Base-by-base conservation (phyloP, 2,888 invertebrate species). In the Dioctria rufipes region DNA sequence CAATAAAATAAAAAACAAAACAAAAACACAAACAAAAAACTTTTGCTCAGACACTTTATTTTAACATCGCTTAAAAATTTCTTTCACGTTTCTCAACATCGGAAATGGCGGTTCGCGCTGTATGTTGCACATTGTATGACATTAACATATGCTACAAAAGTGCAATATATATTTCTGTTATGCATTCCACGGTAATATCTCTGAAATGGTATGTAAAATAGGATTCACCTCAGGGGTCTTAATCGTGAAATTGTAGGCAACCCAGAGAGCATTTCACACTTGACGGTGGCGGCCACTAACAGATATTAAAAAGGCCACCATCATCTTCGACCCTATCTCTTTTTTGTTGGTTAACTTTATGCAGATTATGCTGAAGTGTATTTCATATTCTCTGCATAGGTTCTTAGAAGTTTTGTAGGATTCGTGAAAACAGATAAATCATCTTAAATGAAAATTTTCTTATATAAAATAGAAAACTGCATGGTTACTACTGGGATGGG, bases 191-290 rank as follows among this genome's bases (percentile, higher is more conserved):
- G 69, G 65, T 80, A 73, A 71, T 80, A 63, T 78, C 25, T 25
- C 78, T 80, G 82, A 82, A 78, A 66, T 63, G 63, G 80, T 78
- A 82, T 82, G 80, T 71, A 78, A 82, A 82, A 82, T 82, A 82
- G 80, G 82, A 82, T 82, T 82, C 82, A 82, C 82, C 82, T 82
- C 82, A 82, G 82, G 82, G 82, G 82, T 82, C 82, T 82, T 65
- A 78, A 82, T 82, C 82, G 82, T 82, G 82, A 82, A 82, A 82
- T 82, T 82, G 80, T 49, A 63, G 63, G 46, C 82, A 71, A 67
- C 78, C 42, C 77, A 54, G 78, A 65, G 82, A 80, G 78, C 73
- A 80, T 82, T 80, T 82, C 82, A 82, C 82, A 82, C 80, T 82
- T 80, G 61, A 71, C 80, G 61, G 69, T 66, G 46, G 77, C 77